A percentile compares a stretch with the other conserved stretches of the same genome.
phyloP scores from a whole-genome alignment of 2,797 vertebrate genomes.

The Phataginus tricuspis region DNA sequence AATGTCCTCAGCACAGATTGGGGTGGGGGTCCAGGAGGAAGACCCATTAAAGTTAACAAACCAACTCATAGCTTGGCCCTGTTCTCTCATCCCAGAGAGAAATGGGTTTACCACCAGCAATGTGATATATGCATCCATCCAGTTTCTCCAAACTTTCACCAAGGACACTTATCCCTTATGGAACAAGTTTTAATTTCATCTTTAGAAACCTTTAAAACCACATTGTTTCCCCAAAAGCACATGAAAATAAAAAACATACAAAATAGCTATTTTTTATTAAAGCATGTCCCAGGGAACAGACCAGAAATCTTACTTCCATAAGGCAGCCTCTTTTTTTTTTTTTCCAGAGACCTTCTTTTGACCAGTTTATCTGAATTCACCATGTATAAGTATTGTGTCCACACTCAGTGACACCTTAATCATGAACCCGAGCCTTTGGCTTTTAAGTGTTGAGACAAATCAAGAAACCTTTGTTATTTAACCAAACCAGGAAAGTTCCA shows the following conservation, averaged over 20 bases:
- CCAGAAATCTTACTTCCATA: conserved; percentile 79
- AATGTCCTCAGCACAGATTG: conserved; percentile 75
- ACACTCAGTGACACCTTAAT: conserved; percentile 76
- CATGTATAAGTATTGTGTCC: conserved; percentile 69
- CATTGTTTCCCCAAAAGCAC: conserved; percentile 77
- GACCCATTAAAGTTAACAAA: conserved; percentile 74
- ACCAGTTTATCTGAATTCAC: conserved; percentile 79
- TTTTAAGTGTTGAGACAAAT: conserved; percentile 78
- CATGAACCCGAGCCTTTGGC: conserved; percentile 79
- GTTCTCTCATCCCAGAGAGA: conserved; percentile 78
- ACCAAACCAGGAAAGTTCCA: conserved; percentile 83
- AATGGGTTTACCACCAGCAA: conserved; percentile 74
- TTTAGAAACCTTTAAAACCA: conserved; percentile 80
- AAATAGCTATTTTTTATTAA: conserved; percentile 75
- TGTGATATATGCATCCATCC: conserved; percentile 74
- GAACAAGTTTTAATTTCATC: conserved; percentile 72
- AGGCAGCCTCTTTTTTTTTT: conserved; percentile 75
- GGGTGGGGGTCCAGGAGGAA: background rate
- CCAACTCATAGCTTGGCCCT: conserved; percentile 73
- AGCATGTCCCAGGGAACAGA: conserved; percentile 80
- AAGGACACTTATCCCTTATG: conserved; percentile 70
- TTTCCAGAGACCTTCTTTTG: conserved; percentile 73
- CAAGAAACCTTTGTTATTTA: conserved; percentile 79
- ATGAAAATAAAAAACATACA: conserved; percentile 64
- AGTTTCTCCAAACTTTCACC: conserved; percentile 76